Base-by-base conservation (phyloP, 2,797 vertebrate genomes). In the Catostomus latipinnis region DNA sequence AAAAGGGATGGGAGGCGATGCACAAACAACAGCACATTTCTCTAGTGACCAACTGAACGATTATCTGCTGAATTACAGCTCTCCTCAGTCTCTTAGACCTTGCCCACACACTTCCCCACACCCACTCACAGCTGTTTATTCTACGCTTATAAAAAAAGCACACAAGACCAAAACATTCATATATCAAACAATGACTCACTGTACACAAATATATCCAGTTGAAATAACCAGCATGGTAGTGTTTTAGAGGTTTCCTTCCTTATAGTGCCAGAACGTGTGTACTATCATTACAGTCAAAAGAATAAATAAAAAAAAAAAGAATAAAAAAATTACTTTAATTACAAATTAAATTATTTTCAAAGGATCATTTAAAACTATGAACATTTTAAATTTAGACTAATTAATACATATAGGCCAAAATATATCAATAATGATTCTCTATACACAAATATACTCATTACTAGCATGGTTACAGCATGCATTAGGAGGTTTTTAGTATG, bases 21-120 rank as follows among this genome's bases (percentile, higher is more conserved):
- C 56, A 76, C 54, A 72, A 81, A 81, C 58, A 73, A 80, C 72
- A 74, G 49, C 63, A 61, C 71, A 50, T 69, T 81, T 79, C 71
- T 72, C 66, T 71, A 53, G 71, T 78, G 68, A 69, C 66, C 60
- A 52, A 70, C 74, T 72, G 69, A 72, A 69, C 1, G 75, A 80
- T 78, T 78, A 76, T 76, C 68, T 78, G 57, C 54, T 70, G 60
- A 71, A 74, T 61, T 70, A 56, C 82, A 34, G 63, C 49, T 71
- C 65, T 81, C 56, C 34, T 81, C 79, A 81, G 77, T 66, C 81
- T 85, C 78, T 81, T 81, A 69, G 45, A 22, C 53, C 73, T 58
- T 18, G 5, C 56, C 78, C 48, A 73, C 73, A 13, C 62, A 53
- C 57, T 1, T 65, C 60, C 14, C 16, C 43, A 14, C 57, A 34